Conservation (phyloP, 2,888 invertebrate genomes). For the Nematopogon swammerdamellus region DNA sequence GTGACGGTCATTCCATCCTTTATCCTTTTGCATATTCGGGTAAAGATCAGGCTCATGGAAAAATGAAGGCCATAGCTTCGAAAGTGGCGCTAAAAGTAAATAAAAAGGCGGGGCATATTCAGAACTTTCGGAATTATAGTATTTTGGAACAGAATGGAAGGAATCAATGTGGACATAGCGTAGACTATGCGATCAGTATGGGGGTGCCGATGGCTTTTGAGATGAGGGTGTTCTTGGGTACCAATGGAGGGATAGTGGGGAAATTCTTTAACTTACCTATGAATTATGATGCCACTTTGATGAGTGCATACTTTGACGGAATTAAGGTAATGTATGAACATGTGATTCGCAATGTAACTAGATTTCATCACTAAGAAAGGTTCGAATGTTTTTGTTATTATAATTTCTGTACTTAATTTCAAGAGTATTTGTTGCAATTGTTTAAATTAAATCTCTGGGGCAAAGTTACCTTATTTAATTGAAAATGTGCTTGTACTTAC, state of each 20-base stretch:
- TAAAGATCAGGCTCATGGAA: conserved; percentile 9
- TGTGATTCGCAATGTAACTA: too few species aligned
- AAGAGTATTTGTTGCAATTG: too few species aligned
- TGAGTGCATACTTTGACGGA: conserved; percentile 32
- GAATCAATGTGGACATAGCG: conserved; percentile 34
- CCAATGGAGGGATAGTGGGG: conserved; percentile 23
- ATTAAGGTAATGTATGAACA: conserved; percentile 31
- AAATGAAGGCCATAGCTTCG: conserved; percentile 19
- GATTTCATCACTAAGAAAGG: too few species aligned
- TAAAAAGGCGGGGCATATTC: conserved; percentile 24
- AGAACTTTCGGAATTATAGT: conserved; percentile 26
- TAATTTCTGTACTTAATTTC: too few species aligned
- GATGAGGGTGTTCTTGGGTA: conserved; percentile 39
- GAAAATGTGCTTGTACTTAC: too few species aligned
- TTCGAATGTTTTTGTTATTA: too few species aligned
- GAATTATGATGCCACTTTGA: conserved; percentile 26
- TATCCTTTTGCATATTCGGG: conserved; percentile 61
- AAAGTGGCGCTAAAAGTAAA: conserved; percentile 29
- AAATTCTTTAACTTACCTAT: conserved; percentile 32
- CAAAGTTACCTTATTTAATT: too few species aligned
- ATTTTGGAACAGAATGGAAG: conserved; percentile 26
- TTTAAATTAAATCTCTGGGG: too few species aligned
- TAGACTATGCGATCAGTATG: conserved; percentile 29
- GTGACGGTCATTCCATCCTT: conserved; percentile 62
- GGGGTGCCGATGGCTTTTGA: conserved; percentile 27